phyloP scores from a whole-genome alignment of 2,888 invertebrate genomes.

The Pseudanteris insignis region DNA sequence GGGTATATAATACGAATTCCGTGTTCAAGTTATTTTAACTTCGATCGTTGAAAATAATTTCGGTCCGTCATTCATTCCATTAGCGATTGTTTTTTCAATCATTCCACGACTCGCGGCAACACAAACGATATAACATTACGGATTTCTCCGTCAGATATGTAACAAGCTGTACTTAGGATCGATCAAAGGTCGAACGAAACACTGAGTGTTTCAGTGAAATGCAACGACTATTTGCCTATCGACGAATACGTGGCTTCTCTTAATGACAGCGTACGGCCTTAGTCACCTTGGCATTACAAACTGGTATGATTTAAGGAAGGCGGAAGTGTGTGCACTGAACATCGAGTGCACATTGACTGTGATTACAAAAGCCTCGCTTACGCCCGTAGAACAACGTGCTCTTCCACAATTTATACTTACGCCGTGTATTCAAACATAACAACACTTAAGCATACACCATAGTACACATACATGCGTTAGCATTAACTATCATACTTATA shows the following conservation, averaged over 20 bases:
- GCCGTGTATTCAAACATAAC: too few relatives aligned
- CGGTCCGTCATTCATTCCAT: too few relatives aligned
- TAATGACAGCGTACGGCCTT: constrained; percentile 41
- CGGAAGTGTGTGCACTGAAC: constrained; percentile 23
- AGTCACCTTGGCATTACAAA: constrained; percentile 24
- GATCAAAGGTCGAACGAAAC: constrained; percentile 43
- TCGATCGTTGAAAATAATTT: too few relatives aligned
- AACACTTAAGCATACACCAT: too few relatives aligned
- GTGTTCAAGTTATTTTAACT: too few relatives aligned
- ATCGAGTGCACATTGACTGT: too few relatives aligned
- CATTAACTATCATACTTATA: too few relatives aligned
- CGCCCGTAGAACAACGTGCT: too few relatives aligned
- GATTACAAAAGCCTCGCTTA: too few relatives aligned
- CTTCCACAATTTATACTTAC: too few relatives aligned
- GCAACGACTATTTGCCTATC: constrained; percentile 35
- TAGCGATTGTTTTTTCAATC: constrained; percentile 3
- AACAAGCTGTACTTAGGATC: constrained; percentile 42
- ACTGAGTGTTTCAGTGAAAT: constrained; percentile 32
- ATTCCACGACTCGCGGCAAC: not conserved
- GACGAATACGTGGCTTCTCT: constrained; percentile 39
- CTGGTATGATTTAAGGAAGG: constrained; percentile 26
- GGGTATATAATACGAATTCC: too few relatives aligned
- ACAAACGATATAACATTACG: constrained; percentile 24
- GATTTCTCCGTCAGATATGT: constrained; percentile 34
- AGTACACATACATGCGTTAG: too few relatives aligned